Conservation (phyloP, 2,797 vertebrate genomes). For the Labeo calbasu region DNA sequence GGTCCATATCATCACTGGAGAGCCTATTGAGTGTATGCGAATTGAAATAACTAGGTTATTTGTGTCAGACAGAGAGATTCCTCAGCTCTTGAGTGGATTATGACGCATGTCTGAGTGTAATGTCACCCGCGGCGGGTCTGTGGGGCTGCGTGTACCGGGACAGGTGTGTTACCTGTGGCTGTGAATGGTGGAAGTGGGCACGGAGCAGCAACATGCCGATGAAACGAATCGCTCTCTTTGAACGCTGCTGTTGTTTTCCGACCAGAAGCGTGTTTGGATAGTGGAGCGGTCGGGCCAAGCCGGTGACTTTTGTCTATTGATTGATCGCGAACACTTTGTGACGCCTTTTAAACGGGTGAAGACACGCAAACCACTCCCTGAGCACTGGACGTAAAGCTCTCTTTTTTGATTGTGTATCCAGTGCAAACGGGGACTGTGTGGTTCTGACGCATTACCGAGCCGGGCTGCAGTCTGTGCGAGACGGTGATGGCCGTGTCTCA, state of each 20-base stretch:
- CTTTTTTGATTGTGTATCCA: conserved; percentile 69
- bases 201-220: conserved; percentile 35
- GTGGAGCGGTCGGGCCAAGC: background rate
- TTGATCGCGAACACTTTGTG: background rate
- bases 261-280: background rate
- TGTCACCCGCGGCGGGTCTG: conserved; percentile 38
- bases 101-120: conserved; percentile 12
- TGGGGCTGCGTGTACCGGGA: conserved; percentile 43
- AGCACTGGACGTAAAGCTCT: conserved; percentile 62
- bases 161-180: conserved; percentile 81
- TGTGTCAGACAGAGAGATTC: background rate
- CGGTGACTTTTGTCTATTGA: background rate
- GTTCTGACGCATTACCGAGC: conserved; percentile 73
- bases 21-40: background rate
- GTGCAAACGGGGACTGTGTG: conserved; percentile 75
- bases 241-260: background rate
- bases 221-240: background rate
- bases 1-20: background rate
- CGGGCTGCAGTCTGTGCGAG: conserved; percentile 65
- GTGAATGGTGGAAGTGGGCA: conserved; percentile 53
- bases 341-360: conserved; percentile 4
- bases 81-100: background rate
- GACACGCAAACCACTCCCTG: conserved; percentile 67
- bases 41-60: background rate
- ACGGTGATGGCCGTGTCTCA: conserved; percentile 79